Conservation (phyloP, 2,888 invertebrate genomes). For the Sinhomidia bicolor region DNA sequence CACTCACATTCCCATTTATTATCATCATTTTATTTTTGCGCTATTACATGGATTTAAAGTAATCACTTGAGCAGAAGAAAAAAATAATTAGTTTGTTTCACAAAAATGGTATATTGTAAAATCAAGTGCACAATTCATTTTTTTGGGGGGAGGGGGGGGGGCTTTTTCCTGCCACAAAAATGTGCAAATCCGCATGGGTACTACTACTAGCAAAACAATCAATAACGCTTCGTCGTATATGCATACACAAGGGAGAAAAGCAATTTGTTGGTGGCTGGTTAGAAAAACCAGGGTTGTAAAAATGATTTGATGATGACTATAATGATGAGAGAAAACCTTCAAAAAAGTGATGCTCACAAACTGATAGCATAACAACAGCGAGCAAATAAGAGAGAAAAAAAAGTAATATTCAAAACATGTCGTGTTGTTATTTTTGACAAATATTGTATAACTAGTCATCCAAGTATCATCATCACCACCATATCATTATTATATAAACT, state of each 20-base stretch:
- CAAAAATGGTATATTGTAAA: neutral
- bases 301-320: conserved; percentile 20
- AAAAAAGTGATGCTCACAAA: neutral
- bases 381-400: neutral
- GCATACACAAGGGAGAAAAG: too few species aligned
- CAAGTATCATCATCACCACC: too few species aligned
- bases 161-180: too few species aligned
- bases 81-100: conserved; percentile 18
- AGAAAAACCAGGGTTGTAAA: neutral
- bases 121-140: neutral
- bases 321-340: neutral
- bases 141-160: too few species aligned
- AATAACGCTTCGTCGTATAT: too few species aligned
- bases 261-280: neutral
- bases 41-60: neutral
- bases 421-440: neutral
- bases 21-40: neutral
- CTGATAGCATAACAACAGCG: neutral
- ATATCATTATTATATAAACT: too few species aligned
- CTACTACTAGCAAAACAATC: too few species aligned
- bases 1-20: neutral
- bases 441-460: neutral
- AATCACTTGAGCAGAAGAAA: neutral
- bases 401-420: neutral
- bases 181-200: too few species aligned